Conservation (phyloP, 2,113 vertebrate species). For the Odontesthes bonariensis region DNA sequence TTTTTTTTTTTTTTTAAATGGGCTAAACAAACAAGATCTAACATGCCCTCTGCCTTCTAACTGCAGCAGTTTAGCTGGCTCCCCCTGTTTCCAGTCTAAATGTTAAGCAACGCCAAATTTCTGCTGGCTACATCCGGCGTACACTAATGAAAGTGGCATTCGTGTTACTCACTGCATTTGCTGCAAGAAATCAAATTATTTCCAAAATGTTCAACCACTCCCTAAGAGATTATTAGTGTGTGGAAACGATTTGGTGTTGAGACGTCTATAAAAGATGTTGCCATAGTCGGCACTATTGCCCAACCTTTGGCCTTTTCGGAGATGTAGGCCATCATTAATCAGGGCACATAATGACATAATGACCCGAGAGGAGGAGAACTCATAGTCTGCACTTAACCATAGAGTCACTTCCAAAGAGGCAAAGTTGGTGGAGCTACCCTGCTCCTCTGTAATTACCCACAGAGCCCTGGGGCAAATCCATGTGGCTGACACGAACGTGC, state of each 20-base stretch:
- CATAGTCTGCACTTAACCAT: slow-evolving; percentile 22
- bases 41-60: not conserved
- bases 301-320: slow-evolving; percentile 20
- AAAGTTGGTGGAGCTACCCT: slow-evolving; percentile 57
- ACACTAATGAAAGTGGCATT: not conserved
- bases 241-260: not conserved
- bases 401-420: slow-evolving; percentile 50
- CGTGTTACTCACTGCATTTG: not conserved
- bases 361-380: slow-evolving; percentile 45
- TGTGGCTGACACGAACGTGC: slow-evolving; percentile 67
- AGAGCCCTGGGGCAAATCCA: slow-evolving; percentile 67
- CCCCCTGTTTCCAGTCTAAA: not conserved
- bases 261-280: slow-evolving; percentile 1
- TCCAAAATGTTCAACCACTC: not conserved
- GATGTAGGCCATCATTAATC: slow-evolving; percentile 64
- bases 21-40: not conserved
- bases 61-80: not conserved
- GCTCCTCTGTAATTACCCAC: slow-evolving; percentile 79
- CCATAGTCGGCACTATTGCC: slow-evolving; percentile 3
- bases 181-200: not conserved
- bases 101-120: not conserved
- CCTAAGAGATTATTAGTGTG: not conserved
- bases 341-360: slow-evolving; percentile 50
- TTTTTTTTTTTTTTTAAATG: not conserved
- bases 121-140: not conserved